A percentile compares a stretch with the other conserved stretches of the same genome.
These are phyloP conservation scores for Corythornis madagascariensis DNA, from an alignment of 2,113 vertebrate genomes.

Conservation along the genomic window DNA sequence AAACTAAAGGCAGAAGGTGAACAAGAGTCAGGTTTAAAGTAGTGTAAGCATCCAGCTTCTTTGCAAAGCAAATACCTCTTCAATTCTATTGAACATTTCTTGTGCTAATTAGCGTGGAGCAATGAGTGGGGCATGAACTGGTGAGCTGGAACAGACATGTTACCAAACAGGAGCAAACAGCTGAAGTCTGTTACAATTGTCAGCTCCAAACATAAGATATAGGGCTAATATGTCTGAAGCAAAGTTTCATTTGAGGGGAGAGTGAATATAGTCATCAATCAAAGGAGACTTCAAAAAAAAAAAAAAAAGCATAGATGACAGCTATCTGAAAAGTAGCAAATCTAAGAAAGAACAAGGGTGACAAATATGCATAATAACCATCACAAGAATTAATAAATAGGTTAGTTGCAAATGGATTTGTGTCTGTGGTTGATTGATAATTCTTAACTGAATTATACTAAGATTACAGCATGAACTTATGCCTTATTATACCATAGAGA, in stretches of 20 bases:
- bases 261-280: neutral
- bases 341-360: neutral
- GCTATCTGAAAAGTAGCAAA: neutral
- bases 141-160: neutral
- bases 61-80: neutral
- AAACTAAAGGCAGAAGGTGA: neutral
- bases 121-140: neutral
- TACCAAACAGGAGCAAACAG: neutral
- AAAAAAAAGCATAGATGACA: neutral
- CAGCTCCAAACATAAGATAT: neutral
- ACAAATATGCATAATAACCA: neutral
- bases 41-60: neutral
- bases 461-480: neutral
- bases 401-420: neutral
- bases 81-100: neutral
- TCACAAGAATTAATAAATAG: neutral
- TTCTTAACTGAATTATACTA: neutral
- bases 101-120: neutral
- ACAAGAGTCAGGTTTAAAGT: neutral
- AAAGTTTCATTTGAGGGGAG: neutral
- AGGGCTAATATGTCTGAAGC: neutral
- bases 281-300: neutral
- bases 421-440: neutral
- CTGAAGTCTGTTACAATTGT: neutral
- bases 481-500: neutral